Conservation (phyloP, 1,140 invertebrate genomes). For the Drosophila sucinea region DNA sequence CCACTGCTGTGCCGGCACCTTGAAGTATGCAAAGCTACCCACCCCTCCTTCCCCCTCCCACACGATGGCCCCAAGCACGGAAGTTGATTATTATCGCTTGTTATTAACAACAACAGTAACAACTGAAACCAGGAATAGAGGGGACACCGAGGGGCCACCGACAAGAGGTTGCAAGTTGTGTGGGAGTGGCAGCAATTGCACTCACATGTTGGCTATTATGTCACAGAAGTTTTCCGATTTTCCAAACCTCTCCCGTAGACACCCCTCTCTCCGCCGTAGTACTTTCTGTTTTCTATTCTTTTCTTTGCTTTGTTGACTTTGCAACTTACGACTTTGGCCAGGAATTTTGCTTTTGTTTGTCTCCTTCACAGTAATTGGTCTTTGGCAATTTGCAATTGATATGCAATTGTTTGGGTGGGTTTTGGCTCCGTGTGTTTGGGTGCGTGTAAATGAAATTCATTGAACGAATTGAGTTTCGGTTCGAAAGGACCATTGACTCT, state of each 20-base stretch:
- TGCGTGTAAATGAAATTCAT: conserved; percentile 13
- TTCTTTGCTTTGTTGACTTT: conserved; percentile 3
- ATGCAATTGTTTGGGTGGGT: conserved; percentile 22
- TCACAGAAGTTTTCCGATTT: conserved; percentile 50
- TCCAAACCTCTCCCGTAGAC: background rate
- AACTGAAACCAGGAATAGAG: conserved; percentile 29
- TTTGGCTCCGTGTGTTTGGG: background rate
- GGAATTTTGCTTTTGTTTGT: conserved; percentile 9
- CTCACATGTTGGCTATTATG: conserved; percentile 57
- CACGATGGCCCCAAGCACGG: conserved; percentile 61
- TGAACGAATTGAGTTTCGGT: conserved; percentile 8
- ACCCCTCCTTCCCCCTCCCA: conserved; percentile 9
- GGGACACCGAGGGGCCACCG: background rate
- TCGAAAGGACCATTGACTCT: conserved; percentile 13
- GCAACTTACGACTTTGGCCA: conserved; percentile 17
- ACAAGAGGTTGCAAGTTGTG: background rate
- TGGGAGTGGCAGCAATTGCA: conserved; percentile 9
- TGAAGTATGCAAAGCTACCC: conserved; percentile 54
- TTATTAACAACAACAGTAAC: conserved; percentile 78
- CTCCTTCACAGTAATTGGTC: conserved; percentile 43
- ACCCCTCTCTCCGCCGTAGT: too few species aligned
- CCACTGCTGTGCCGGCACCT: conserved; percentile 44
- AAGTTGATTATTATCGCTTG: conserved; percentile 82
- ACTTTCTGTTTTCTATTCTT: background rate
- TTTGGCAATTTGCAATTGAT: conserved; percentile 53